phyloP scores from a whole-genome alignment of 2,113 vertebrate genomes.

The Mandrillus leucophaeus region DNA sequence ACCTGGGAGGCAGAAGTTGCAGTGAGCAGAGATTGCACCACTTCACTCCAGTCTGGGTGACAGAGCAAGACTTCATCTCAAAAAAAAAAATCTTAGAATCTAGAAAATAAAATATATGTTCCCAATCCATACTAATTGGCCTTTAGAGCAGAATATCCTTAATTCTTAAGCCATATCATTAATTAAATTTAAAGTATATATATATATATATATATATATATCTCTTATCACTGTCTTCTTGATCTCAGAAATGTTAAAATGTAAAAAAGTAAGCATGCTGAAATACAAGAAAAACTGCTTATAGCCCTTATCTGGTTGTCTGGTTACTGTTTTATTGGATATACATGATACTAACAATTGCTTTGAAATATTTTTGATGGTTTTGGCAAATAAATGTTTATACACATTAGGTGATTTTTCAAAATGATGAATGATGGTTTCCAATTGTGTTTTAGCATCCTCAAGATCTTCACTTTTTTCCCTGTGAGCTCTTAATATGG shows the following conservation, averaged over 20 bases:
- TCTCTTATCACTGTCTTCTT: background rate
- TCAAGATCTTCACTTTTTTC: background rate
- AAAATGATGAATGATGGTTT: background rate
- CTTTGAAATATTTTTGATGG: background rate
- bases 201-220: too few species aligned
- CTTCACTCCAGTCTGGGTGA: too few species aligned
- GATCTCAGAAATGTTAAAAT: background rate
- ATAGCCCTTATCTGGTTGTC: background rate
- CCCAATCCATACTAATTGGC: background rate
- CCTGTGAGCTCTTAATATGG: background rate
- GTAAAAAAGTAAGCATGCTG: background rate
- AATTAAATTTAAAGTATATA: background rate
- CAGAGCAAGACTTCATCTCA: too few species aligned
- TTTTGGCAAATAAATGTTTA: background rate
- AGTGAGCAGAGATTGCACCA: too few species aligned
- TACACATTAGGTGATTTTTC: background rate
- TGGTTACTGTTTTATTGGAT: background rate
- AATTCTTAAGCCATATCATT: background rate
- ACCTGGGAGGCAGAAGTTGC: too few species aligned
- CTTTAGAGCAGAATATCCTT: background rate
- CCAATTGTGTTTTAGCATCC: background rate
- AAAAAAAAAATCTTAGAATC: background rate
- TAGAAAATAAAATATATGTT: background rate
- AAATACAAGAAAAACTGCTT: background rate
- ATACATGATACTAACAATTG: background rate